phyloP scores from a whole-genome alignment of 2,888 invertebrate genomes.

The Caenorhabditis virilis region DNA sequence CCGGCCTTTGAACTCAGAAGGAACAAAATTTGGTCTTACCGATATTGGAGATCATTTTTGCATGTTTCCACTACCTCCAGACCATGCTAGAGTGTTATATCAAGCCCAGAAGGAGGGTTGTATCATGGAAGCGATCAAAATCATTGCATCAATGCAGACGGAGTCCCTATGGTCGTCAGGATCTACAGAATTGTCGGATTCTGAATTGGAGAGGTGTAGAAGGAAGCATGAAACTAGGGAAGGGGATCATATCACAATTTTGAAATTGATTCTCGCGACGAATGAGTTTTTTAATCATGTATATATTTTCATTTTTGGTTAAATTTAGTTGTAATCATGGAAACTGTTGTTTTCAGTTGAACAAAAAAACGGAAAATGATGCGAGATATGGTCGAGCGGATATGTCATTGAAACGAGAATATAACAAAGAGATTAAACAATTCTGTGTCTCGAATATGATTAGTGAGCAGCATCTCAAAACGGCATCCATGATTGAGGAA shows the following conservation, averaged over 20 bases:
- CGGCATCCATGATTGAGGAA: slow-evolving; percentile 33
- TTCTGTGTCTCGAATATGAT: slow-evolving; percentile 34
- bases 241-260: slow-evolving; percentile 61
- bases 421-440: slow-evolving; percentile 20
- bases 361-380: slow-evolving; percentile 22
- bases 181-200: slow-evolving; percentile 10
- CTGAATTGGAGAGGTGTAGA: slow-evolving; percentile 36
- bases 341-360: too few relatives aligned
- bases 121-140: slow-evolving; percentile 77
- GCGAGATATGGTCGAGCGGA: slow-evolving; percentile 19
- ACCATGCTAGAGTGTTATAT: slow-evolving; percentile 48
- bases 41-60: slow-evolving; percentile 36
- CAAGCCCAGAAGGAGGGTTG: slow-evolving; percentile 52
- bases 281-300: slow-evolving; percentile 43
- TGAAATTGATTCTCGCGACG: slow-evolving; percentile 44
- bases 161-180: slow-evolving; percentile 76
- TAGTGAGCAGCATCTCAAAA: slow-evolving; percentile 37
- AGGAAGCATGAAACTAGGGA: slow-evolving; percentile 47
- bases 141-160: slow-evolving; percentile 85
- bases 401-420: slow-evolving; percentile 23
- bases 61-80: slow-evolving; percentile 44
- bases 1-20: slow-evolving; percentile 14
- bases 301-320: too few relatives aligned
- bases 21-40: slow-evolving; percentile 23
- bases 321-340: too few relatives aligned